These are phyloP conservation scores for Hyaena hyaena DNA, from an alignment of 2,113 vertebrate genomes.

Conservation along the genomic window DNA sequence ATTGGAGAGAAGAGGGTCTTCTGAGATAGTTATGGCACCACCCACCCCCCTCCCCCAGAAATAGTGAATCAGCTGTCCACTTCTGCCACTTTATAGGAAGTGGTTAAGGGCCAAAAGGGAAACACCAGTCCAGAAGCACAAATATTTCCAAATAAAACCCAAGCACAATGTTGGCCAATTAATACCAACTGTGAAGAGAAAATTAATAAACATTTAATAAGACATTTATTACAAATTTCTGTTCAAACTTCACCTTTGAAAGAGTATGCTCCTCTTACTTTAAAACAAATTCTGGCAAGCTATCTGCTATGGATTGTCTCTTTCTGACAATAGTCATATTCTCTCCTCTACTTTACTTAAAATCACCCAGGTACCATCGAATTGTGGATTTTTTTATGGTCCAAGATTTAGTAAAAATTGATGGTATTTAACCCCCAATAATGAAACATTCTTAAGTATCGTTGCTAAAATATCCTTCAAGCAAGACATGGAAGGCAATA, in stretches of 20 bases:
- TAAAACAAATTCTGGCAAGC: background rate
- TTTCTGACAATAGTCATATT: background rate
- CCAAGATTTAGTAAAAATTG: background rate
- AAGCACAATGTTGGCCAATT: background rate
- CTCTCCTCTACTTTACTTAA: background rate
- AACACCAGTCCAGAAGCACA: background rate
- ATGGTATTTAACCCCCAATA: background rate
- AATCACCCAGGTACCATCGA: background rate
- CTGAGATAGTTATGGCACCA: background rate
- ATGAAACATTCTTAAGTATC: background rate
- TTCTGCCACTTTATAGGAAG: background rate
- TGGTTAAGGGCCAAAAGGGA: background rate
- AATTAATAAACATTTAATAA: background rate
- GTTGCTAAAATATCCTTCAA: slow-evolving; percentile 42
- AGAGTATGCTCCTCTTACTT: background rate
- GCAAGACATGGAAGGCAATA: background rate
- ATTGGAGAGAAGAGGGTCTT: background rate
- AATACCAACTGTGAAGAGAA: background rate
- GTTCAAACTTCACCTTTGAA: background rate
- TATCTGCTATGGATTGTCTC: background rate
- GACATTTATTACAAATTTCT: slow-evolving; percentile 18
- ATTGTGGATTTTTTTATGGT: background rate
- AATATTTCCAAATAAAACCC: background rate
- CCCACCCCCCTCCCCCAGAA: background rate
- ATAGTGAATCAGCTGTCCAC: background rate